phyloP scores from a whole-genome alignment of 2,888 invertebrate species.

The Leuctra nigra region DNA sequence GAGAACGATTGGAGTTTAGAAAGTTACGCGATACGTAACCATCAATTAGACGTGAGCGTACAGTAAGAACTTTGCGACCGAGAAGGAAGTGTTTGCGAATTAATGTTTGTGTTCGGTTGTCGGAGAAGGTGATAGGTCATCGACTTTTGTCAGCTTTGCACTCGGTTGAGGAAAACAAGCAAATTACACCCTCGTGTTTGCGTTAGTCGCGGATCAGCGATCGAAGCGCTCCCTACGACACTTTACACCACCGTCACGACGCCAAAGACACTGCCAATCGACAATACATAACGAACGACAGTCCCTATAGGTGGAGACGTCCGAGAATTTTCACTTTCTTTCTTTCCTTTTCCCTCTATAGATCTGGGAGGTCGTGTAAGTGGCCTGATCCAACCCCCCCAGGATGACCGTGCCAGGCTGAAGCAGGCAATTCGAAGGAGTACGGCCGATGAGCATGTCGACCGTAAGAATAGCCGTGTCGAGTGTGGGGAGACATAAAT shows the following conservation, averaged over 20 bases:
- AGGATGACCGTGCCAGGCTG: neutral
- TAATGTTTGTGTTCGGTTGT: too few relatives aligned
- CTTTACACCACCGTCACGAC: too few relatives aligned
- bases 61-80: too few relatives aligned
- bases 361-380: conserved; percentile 2
- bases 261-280: too few relatives aligned
- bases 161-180: conserved; percentile 5
- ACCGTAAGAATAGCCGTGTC: conserved; percentile 1
- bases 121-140: too few relatives aligned
- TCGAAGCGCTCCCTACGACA: too few relatives aligned
- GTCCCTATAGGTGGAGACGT: neutral
- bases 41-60: too few relatives aligned
- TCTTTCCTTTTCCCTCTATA: neutral
- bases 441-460: conserved; percentile 1
- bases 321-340: conserved; percentile 1
- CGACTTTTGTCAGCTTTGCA: too few relatives aligned
- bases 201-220: neutral
- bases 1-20: too few relatives aligned
- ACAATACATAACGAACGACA: too few relatives aligned
- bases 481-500: neutral
- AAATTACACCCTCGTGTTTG: conserved; percentile 6
- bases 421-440: conserved; percentile 11
- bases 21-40: too few relatives aligned
- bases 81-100: too few relatives aligned
- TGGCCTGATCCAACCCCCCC: neutral